Evolutionary conservation across 2,888 invertebrate genomes (phyloP).

Genomic region (Dastarcus helophoroides): DNA sequence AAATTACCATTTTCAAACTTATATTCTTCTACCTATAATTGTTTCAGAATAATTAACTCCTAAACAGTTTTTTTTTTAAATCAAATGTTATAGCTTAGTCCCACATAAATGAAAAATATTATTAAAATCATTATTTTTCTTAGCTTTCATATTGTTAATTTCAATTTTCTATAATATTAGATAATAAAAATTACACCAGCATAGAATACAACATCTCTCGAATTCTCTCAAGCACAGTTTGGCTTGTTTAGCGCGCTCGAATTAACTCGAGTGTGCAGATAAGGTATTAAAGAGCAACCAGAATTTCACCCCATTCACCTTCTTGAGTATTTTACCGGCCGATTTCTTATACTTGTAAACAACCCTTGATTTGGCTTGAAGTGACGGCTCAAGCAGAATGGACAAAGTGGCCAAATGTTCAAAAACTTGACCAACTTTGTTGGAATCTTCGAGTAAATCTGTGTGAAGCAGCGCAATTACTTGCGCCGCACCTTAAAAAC

Average conservation of each 20-base stretch:
- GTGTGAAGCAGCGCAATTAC: conserved; percentile 35
- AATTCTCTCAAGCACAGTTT: conserved; percentile 3
- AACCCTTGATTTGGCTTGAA: conserved; percentile 26
- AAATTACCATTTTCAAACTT: conserved; percentile 30
- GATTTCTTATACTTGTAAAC: conserved; percentile 38
- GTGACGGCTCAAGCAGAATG: conserved; percentile 33
- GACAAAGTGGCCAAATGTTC: conserved; percentile 36
- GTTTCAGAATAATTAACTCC: conserved; percentile 3
- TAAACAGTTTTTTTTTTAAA: not conserved
- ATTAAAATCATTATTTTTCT: no score
- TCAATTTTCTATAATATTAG: no score
- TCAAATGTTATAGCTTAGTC: no score
- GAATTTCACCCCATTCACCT: conserved; percentile 33
- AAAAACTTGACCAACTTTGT: conserved; percentile 37
- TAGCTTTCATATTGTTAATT: no score
- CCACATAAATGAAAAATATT: no score
- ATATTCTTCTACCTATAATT: conserved; percentile 26
- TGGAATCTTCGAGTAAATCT: conserved; percentile 38
- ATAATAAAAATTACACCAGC: no score
- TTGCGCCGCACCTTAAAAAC: conserved; percentile 23
- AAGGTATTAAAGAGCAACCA: not conserved
- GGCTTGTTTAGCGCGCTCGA: no score
- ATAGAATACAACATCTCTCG: not conserved
- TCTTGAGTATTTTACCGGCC: conserved; percentile 41
- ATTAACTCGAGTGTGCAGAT: not conserved